Evolutionary conservation across 2,888 invertebrate genomes (phyloP).

Genomic region (Eledone cirrhosa): DNA sequence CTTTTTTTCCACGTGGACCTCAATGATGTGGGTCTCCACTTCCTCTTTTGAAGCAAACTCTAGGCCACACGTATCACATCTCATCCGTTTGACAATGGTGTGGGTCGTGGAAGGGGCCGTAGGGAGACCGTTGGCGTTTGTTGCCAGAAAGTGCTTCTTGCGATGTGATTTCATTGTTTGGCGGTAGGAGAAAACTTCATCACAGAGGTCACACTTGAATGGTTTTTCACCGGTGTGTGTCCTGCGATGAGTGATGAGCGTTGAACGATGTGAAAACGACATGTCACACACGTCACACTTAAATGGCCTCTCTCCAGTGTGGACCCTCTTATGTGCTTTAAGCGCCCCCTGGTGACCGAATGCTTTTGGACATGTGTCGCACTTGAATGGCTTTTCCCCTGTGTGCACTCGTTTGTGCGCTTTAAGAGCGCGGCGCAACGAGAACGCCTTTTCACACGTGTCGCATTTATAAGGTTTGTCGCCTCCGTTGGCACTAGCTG

Average conservation of each 20-base stretch:
- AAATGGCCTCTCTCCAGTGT: conserved; percentile 14
- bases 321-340: conserved; percentile 17
- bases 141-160: neutral
- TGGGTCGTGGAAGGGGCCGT: neutral
- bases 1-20: conserved; percentile 15
- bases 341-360: conserved; percentile 21
- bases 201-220: conserved; percentile 17
- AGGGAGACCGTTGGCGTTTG: neutral
- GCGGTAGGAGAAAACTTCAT: conserved; percentile 20
- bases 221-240: conserved; percentile 19
- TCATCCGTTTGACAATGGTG: conserved; percentile 9
- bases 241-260: conserved; percentile 20
- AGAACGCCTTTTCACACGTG: conserved; percentile 11
- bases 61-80: neutral
- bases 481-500: neutral
- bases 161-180: conserved; percentile 25
- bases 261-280: conserved; percentile 4
- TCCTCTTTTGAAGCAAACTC: conserved; percentile 14
- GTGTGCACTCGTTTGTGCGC: conserved; percentile 21
- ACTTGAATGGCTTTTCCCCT: conserved; percentile 9
- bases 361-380: conserved; percentile 20
- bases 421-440: neutral
- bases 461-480: conserved; percentile 10
- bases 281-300: conserved; percentile 21
- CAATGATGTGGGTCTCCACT: conserved; percentile 4